phyloP scores from a whole-genome alignment of 2,797 vertebrate genomes.

The Danio choprae region DNA sequence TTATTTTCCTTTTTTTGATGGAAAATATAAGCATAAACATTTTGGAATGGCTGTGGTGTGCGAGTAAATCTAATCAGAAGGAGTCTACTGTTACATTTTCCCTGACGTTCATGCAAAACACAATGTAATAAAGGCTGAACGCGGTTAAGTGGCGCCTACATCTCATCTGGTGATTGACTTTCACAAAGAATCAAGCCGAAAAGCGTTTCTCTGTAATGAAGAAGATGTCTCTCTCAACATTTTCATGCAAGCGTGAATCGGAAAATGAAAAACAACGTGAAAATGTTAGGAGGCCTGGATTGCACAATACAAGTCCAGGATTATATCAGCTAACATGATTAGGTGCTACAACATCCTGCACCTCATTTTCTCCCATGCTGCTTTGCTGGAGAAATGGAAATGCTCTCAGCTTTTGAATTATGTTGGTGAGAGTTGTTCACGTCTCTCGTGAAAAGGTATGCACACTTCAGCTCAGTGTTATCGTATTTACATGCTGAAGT shows the following conservation, averaged over 20 bases:
- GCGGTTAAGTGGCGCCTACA: neutral
- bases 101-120: constrained; percentile 14
- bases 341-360: constrained; percentile 14
- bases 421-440: constrained; percentile 39
- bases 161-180: constrained; percentile 24
- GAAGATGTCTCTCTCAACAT: constrained; percentile 31
- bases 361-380: constrained; percentile 1
- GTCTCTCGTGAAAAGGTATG: constrained; percentile 21
- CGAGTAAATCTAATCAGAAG: constrained; percentile 1
- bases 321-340: constrained; percentile 30
- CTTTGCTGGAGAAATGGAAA: constrained; percentile 23
- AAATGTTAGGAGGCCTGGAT: constrained; percentile 4
- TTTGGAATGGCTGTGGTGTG: neutral
- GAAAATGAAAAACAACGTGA: constrained; percentile 29
- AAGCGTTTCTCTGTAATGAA: constrained; percentile 6
- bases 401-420: constrained; percentile 39
- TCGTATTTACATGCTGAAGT: constrained; percentile 45
- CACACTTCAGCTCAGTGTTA: constrained; percentile 38
- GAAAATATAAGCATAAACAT: neutral
- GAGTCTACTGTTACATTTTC: constrained; percentile 3
- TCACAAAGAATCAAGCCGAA: constrained; percentile 9
- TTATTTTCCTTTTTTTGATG: no score
- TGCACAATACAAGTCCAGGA: constrained; percentile 7
- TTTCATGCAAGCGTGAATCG: constrained; percentile 2
- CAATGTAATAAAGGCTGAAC: constrained; percentile 14